Evolutionary conservation across 2,888 invertebrate species (phyloP).

Genomic region (Stegana nigrithorax): DNA sequence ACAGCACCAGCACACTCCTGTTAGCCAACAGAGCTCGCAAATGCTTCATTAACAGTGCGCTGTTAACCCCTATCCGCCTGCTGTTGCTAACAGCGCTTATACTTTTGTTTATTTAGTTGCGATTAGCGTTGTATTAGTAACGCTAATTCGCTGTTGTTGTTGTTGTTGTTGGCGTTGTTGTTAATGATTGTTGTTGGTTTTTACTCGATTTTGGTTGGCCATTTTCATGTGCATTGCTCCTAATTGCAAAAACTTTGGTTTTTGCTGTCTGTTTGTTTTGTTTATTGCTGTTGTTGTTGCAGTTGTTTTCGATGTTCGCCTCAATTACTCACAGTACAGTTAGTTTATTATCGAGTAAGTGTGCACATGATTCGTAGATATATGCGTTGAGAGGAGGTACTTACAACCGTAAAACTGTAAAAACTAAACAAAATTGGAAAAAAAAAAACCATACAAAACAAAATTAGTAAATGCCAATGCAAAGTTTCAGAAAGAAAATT

Average conservation of each 20-base stretch:
- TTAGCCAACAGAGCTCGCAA: background rate
- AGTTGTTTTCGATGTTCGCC: slow-evolving; percentile 26
- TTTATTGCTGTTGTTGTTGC: slow-evolving; percentile 6
- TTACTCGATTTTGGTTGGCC: slow-evolving; percentile 51
- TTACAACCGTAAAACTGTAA: no score
- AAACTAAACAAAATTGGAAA: background rate
- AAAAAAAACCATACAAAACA: background rate
- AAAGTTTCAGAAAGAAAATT: background rate
- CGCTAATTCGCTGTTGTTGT: background rate
- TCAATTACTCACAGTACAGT: slow-evolving; percentile 57
- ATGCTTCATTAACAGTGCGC: background rate
- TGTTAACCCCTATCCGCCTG: background rate
- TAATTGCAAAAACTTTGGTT: background rate
- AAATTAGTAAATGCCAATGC: background rate
- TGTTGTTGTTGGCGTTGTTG: background rate
- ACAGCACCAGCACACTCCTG: background rate
- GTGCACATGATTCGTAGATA: slow-evolving; percentile 8
- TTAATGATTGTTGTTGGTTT: slow-evolving; percentile 21
- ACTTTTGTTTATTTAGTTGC: background rate
- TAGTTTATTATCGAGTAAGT: slow-evolving; percentile 35
- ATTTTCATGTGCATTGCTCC: slow-evolving; percentile 44
- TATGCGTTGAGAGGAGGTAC: slow-evolving; percentile 4
- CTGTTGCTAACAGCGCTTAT: background rate
- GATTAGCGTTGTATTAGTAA: background rate
- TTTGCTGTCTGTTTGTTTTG: background rate